phyloP scores from a whole-genome alignment of 35 echinoderm and acorn worm species.

The Heliocidaris erythrogramma region DNA sequence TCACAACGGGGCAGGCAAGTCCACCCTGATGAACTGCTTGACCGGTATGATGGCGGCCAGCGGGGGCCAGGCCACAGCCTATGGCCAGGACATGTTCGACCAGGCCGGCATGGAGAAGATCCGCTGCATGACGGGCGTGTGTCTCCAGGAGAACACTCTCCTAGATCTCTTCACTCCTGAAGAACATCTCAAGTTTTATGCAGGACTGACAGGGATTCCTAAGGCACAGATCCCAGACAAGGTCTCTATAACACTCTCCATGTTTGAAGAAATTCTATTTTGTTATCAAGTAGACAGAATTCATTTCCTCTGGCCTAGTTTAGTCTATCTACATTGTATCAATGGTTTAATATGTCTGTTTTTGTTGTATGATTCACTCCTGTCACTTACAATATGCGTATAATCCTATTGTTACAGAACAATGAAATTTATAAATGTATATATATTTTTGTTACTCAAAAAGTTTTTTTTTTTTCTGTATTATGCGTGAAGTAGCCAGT shows the following conservation, averaged over 20 bases:
- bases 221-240: constrained; percentile 50
- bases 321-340: too few species aligned
- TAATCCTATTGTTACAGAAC: too few species aligned
- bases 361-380: too few species aligned
- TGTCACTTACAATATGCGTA: too few species aligned
- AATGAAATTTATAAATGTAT: too few species aligned
- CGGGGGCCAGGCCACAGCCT: constrained; percentile 56
- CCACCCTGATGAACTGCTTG: constrained; percentile 60
- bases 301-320: too few species aligned
- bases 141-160: constrained; percentile 70
- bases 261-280: too few species aligned
- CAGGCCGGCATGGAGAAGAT: constrained; percentile 52
- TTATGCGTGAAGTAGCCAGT: too few species aligned
- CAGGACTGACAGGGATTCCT: constrained; percentile 71
- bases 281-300: too few species aligned
- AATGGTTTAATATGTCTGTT: too few species aligned
- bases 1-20: constrained; percentile 75
- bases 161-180: constrained; percentile 56
- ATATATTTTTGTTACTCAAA: too few species aligned
- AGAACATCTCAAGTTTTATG: constrained; percentile 73
- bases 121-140: constrained; percentile 65
- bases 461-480: too few species aligned
- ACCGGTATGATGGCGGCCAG: constrained; percentile 61
- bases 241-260: not conserved
- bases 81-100: constrained; percentile 57